Base-by-base conservation (phyloP, 1,140 invertebrate genomes). In the Achatina immaculata region DNA sequence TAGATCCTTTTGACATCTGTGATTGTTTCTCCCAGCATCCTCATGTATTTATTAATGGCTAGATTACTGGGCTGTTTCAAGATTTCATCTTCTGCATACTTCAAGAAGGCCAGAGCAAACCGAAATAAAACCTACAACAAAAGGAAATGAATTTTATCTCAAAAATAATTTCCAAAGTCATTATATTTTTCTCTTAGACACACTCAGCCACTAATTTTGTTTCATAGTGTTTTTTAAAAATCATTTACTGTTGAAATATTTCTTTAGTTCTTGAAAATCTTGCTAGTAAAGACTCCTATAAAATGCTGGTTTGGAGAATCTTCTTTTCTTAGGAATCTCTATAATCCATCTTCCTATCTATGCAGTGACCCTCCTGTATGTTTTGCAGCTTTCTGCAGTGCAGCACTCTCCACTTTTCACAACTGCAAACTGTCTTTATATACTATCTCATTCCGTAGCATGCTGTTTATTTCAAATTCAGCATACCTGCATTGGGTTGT, bases 81-180 rank as follows among this genome's bases (percentile, higher is more conserved):
- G 38, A 94, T 87, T 36, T 92, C 90, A 65, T 91, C 88, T 85
- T 94, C 93, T 80, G 87, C 89, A 65, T 90, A 85, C 83, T 93
- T 93, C 76, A 94, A 89, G 79, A 94, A 91, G 16, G 93, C 93
- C 31, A 93, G 81, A 42, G 93, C 92, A 90, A 92, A 94, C 24
- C 93, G 89, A 83, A 94, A 94, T 38, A 93, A 83, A 31, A 93
- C 91, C 92, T 92, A 78, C 14, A 84, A 42, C 16, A 45, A n/a
- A n/a, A n/a, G n/a, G n/a, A n/a, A n/a, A n/a, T 72, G 43, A 73
- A 1, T 38, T 11, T 43, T 11, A 31, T 36, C 19, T 0, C 28
- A 42, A 51, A 78, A 38, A 9, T 36, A 43, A 65, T 28, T 34
- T 43, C 19, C 16, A n/a, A 24, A 65, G 9, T 21, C 16, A 65